Base-by-base conservation (phyloP, 2,113 vertebrate species). In the Sinocyclocheilus grahami region DNA sequence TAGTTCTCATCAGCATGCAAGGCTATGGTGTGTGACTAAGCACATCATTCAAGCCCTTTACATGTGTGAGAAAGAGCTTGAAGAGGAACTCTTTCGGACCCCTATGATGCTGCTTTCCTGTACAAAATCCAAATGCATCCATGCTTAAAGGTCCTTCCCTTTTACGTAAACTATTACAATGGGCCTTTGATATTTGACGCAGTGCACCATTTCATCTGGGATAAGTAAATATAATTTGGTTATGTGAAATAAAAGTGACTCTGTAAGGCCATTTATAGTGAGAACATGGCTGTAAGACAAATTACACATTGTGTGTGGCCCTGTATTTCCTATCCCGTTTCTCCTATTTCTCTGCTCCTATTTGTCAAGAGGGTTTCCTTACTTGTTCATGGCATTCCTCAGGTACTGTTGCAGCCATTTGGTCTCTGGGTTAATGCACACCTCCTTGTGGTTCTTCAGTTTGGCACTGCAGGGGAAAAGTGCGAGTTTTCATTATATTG, bases 391-490 rank as follows among this genome's bases (percentile, higher is more conserved):
- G 89, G 96, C 96, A 83, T 97, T 98, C 90, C 96, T 97, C 94
- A 99, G 93, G 92, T 97, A 98, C 84, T 97, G 97, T 92, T 97
- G 95, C 92, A 99, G 96, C 98, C 98, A 99, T 90, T 95, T 96
- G 87, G 96, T 84, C 85, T 98, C 97, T 11, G 97, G 96, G 92
- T 98, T 97, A 87, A 99, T 90, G 89, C 98, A 99, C 91, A 99
- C 97, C 92, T 98, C 97, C 89, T 96, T 97, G 95, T 95, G 96
- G 90, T 89, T 94, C 95, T 97, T 99, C 95, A 99, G 96, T 81
- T 95, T 96, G 83, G 97, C 98, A 87, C 97, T 99, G 95, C 39
- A 89, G 10, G 81, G 12, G 83, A 74, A 85, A 85, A 62, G 82
- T 86, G 88, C 67, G 81, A n/a, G n/a, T 74, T 72, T 39, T 51